Evolutionary conservation across 2,113 vertebrate genomes (phyloP), one percentile per base, ranked within the genome.

Genomic region (Nansenia antarctica): DNA sequence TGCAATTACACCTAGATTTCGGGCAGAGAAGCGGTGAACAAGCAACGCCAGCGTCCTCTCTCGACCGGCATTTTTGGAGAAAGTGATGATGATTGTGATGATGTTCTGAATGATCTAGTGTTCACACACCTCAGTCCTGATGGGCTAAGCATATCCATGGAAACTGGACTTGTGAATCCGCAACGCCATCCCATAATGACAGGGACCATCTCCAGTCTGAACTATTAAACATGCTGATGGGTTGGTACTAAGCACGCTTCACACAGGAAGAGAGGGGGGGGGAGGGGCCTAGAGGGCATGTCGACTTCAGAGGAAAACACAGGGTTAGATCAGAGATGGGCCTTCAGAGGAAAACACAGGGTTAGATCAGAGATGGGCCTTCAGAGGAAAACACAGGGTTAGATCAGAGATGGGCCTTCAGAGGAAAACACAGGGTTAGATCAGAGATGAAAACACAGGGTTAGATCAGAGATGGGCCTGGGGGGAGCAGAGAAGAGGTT

Each of bases 201-300:
- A 49, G 45, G 45, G 20, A 22, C n/a, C n/a, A 20, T 49, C 18
- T 49, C 20, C 45, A 49, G 45, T n/a, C n/a, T 49, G 45, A 49
- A 49, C 45, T 49, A n/a, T 2, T 49, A 20, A 49, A 22, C 15
- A n/a, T 20, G n/a, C n/a, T n/a, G 45, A 18, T 20, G n/a, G 20
- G 45, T n/a, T 49, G 45, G 39, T n/a, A n/a, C n/a, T n/a, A n/a
- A n/a, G n/a, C n/a, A 69, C 55, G 74, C 9, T 54, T 78, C 39
- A 68, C 45, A 72, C 70, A 67, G 52, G 73, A 76, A 72, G 78
- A 80, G 0, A n/a, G n/a, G n/a, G n/a, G n/a, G n/a, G n/a, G n/a
- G n/a, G n/a, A n/a, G n/a, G n/a, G n/a, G n/a, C n/a, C n/a, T n/a
- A n/a, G n/a, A n/a, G n/a, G n/a, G n/a, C n/a, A n/a, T n/a, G n/a